These are phyloP conservation scores for Holothuria glaberrima DNA, from an alignment of 35 echinoderm and acorn worm species.

Conservation along the genomic window DNA sequence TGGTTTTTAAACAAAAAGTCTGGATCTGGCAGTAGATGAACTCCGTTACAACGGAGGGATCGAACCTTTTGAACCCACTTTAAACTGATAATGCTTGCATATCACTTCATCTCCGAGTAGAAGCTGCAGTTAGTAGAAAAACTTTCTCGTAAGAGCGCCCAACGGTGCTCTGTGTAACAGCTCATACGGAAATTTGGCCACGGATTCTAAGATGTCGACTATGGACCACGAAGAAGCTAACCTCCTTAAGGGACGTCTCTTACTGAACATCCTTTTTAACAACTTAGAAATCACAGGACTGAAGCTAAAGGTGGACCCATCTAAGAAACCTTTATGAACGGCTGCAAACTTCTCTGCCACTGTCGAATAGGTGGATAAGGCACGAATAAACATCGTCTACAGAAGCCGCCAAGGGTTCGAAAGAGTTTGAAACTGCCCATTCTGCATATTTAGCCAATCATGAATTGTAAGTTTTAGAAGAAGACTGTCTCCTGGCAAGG, in stretches of 20 bases:
- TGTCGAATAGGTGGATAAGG: neutral
- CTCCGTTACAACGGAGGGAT: neutral
- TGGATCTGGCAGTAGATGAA: neutral
- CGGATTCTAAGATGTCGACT: neutral
- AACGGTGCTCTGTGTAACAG: neutral
- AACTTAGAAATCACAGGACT: neutral
- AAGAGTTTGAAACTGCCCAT: neutral
- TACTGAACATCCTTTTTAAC: neutral
- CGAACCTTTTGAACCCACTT: neutral
- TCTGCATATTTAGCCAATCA: neutral
- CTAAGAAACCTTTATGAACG: neutral
- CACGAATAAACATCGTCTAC: neutral
- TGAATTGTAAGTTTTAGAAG: neutral
- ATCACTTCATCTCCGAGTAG: neutral
- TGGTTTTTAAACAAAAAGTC: slow-evolving; percentile 16
- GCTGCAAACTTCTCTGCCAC: neutral
- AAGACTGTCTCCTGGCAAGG: neutral
- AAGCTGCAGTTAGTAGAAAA: neutral
- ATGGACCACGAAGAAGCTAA: neutral
- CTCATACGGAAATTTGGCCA: neutral
- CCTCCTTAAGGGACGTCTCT: neutral
- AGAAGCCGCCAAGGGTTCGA: neutral
- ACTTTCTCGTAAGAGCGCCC: neutral
- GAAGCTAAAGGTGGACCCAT: neutral
- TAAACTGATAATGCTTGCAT: neutral